Base-by-base conservation (phyloP, 1,140 invertebrate species). In the Chymomyza costata region DNA sequence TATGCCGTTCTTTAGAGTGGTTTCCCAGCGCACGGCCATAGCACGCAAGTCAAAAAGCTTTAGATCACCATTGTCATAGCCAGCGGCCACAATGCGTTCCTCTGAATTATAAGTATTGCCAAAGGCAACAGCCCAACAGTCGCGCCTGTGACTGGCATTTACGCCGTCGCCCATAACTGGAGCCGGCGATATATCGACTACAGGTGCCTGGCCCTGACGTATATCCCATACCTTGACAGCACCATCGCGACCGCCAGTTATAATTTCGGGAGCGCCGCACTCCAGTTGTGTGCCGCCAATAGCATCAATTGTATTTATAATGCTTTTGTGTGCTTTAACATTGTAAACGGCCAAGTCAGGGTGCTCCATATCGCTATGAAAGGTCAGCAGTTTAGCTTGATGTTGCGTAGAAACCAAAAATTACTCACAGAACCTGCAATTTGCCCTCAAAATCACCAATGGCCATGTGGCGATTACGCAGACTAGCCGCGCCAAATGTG, bases 41-140 rank as follows among this genome's bases (percentile, higher is more conserved):
- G 89, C 90, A 63, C 91, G 89, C n/a, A 99, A 87, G 87, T 98
- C 96, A 86, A 97, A 98, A 85, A 98, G 90, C 87, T 98, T 98
- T 0, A 99, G 86, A 85, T 99, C 97, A 0, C 97, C 97, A 87
- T 98, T 99, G 80, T 99, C 97, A 85, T 97, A 99, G 2, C 97
- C 97, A 30, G 96, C 93, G 53, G 91, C 92, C 0, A 98, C 90
- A 48, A 94, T 88, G 48, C 96, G 88, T 70, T 98, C 96, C 21
- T 93, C 89, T 14, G 91, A 89, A 83, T 93, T 96, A 78, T 92
- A 96, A 0, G 94, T 93, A 87, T 98, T 93, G 1, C 95, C 95
- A 81, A 97, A 96, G 8, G 91, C 89, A 6, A 96, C 95, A 2
- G 91, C 85, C 95, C 95, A 97, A 84, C 95, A 97, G 65, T 97